A percentile compares a stretch with the other conserved stretches of the same genome.
Conservation (phyloP, 1,140 invertebrate species). For the Drosophila littoralis region DNA sequence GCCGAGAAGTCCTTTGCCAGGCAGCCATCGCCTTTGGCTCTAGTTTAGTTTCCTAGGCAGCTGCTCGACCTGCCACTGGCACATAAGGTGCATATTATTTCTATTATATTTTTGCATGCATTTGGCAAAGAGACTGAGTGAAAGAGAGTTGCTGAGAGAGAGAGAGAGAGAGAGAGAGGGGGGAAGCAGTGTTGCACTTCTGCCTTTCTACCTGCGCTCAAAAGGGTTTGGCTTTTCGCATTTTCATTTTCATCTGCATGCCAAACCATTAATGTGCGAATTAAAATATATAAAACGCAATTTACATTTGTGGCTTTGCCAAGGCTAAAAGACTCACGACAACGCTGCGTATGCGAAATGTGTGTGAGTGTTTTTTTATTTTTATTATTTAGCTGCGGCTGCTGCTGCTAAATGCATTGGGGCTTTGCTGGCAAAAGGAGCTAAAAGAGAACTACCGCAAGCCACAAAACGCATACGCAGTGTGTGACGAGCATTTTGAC, state of each 20-base stretch:
- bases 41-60: constrained; percentile 20
- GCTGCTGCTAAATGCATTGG: neutral
- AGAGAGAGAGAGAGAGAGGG: too few relatives aligned
- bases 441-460: neutral
- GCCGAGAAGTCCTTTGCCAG: constrained; percentile 37
- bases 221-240: constrained; percentile 24
- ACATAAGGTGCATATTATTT: constrained; percentile 72
- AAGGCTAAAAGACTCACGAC: constrained; percentile 7
- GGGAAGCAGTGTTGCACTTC: neutral
- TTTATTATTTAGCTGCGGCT: neutral
- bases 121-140: neutral
- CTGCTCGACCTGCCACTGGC: constrained; percentile 56
- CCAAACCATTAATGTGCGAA: constrained; percentile 68
- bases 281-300: constrained; percentile 72
- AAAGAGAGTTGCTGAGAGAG: too few relatives aligned
- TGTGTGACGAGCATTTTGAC: neutral
- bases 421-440: neutral
- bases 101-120: constrained; percentile 54
- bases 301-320: constrained; percentile 61
- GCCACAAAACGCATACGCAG: constrained; percentile 9
- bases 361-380: too few relatives aligned
- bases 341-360: constrained; percentile 10
- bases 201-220: neutral
- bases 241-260: constrained; percentile 49
- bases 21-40: constrained; percentile 57